These are phyloP conservation scores for Micromussa lordhowensis DNA, from an alignment of 92 coral and sea anemone genomes.

Conservation along the genomic window DNA sequence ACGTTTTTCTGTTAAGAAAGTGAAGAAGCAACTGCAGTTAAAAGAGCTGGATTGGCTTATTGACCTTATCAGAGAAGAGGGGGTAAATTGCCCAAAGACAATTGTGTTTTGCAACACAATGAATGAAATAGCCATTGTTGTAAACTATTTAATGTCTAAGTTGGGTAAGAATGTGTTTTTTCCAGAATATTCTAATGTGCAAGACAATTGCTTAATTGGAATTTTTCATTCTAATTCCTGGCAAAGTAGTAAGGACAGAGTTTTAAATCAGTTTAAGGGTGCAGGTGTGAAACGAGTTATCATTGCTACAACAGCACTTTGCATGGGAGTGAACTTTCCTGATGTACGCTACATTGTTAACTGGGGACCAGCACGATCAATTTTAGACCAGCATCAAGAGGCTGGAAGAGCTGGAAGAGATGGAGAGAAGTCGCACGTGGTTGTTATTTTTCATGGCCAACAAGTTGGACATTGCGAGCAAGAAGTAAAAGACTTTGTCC, in stretches of 20 bases:
- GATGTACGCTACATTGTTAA: constrained; percentile 62
- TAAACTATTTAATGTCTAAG: constrained; percentile 38
- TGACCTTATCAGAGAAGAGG: constrained; percentile 22
- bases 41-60: constrained; percentile 52
- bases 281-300: constrained; percentile 49
- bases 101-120: constrained; percentile 67
- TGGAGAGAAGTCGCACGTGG: constrained; percentile 50
- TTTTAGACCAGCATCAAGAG: constrained; percentile 66
- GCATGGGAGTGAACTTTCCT: constrained; percentile 77
- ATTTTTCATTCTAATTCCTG: constrained; percentile 68
- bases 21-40: constrained; percentile 34
- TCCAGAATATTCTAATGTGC: constrained; percentile 18
- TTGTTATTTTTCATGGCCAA: constrained; percentile 69
- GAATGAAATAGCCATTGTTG: constrained; percentile 58
- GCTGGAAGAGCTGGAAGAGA: constrained; percentile 71
- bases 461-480: constrained; percentile 66
- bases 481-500: constrained; percentile 72
- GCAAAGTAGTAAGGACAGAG: constrained; percentile 53
- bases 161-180: constrained; percentile 23
- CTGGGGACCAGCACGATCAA: constrained; percentile 73
- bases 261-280: constrained; percentile 38
- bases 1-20: constrained; percentile 40
- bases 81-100: constrained; percentile 60
- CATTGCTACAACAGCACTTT: constrained; percentile 63
- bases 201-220: constrained; percentile 50